Base-by-base conservation (phyloP, 2,113 vertebrate genomes). In the Pseudopipra pipra region DNA sequence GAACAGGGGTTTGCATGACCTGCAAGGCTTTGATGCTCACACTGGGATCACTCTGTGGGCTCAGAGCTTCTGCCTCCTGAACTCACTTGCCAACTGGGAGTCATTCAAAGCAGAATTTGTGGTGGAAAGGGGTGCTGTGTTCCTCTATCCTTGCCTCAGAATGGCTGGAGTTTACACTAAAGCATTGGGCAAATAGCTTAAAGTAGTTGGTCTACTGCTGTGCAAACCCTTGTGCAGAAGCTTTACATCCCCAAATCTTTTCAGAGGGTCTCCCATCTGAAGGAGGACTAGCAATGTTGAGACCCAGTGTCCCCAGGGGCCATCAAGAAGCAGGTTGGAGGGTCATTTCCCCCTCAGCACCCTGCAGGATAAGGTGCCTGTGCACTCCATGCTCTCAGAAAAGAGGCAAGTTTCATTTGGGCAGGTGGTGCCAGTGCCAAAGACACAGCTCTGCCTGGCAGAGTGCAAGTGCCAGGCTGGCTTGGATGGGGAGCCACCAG, bases 351-450 rank as follows among this genome's bases (percentile, higher is more conserved):
- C 47, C 31, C 47, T 83, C 58, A 58, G 4, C 10, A 30, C 6
- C 24, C 13, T 43, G 31, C 59, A 73, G 63, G 11, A 74, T 15
- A 31, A 30, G 12, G 30, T 25, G 23, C 9, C 44, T 16, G 43
- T 49, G 31, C 8, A 49, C 46, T 21, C 54, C n/a, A 2, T 70
- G n/a, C 21, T 37, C 39, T 35, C 0, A 0, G 47, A 28, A 58
- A 61, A 71, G 43, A n/a, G 35, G 5, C 16, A 52, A 2, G 0
- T 47, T 76, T 59, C 1, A 0, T 65, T 52, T 46, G n/a, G 41
- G 41, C 47, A 58, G 24, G 0, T 0, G 3, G 56, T 75, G 4
- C 18, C 46, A 16, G 51, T 12, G 71, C 41, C 51, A 75, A 46
- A 73, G 81, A 35, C 0, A 0, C 0, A 2, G 43, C 46, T 78